Percentiles rank a stretch among this genome's conserved stretches.
Conservation (phyloP, 2,797 vertebrate species). For the Bradypodion ventrale region DNA sequence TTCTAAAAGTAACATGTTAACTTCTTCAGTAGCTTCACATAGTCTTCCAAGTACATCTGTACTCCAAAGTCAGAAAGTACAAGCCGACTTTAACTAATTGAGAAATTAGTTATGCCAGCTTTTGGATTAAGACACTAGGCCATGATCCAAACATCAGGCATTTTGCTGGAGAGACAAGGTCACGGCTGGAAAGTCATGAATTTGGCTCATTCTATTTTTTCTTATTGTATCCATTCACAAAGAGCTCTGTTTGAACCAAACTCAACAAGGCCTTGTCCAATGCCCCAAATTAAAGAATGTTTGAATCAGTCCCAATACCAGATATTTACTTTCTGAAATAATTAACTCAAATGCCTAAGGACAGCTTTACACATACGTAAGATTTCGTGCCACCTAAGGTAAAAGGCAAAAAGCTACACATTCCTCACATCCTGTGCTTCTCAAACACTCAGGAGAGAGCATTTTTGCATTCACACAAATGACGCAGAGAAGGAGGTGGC, state of each 20-base stretch:
- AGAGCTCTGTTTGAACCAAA: not conserved
- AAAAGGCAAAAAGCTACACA: no score
- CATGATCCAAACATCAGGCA: conserved; percentile 6
- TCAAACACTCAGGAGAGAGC: no score
- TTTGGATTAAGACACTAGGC: conserved; percentile 24
- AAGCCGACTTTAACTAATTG: not conserved
- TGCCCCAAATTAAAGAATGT: not conserved
- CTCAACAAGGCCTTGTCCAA: not conserved
- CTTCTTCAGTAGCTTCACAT: not conserved
- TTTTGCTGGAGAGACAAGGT: not conserved
- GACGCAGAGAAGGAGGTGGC: no score
- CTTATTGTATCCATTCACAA: conserved; percentile 9
- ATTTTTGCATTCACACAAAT: no score
- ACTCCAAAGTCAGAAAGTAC: not conserved
- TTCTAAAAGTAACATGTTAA: not conserved
- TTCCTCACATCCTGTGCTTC: no score
- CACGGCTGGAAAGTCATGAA: conserved; percentile 11
- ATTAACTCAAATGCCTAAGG: not conserved
- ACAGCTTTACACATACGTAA: not conserved
- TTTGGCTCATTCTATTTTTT: not conserved
- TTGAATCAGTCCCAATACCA: not conserved
- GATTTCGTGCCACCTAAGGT: no score
- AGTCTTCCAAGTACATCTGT: not conserved
- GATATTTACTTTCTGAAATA: conserved; percentile 16
- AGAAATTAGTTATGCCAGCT: conserved; percentile 2